Evolutionary conservation across 1,140 invertebrate species (phyloP), one percentile per base, ranked within the genome.

Genomic region (Muscidifurax raptorellus): DNA sequence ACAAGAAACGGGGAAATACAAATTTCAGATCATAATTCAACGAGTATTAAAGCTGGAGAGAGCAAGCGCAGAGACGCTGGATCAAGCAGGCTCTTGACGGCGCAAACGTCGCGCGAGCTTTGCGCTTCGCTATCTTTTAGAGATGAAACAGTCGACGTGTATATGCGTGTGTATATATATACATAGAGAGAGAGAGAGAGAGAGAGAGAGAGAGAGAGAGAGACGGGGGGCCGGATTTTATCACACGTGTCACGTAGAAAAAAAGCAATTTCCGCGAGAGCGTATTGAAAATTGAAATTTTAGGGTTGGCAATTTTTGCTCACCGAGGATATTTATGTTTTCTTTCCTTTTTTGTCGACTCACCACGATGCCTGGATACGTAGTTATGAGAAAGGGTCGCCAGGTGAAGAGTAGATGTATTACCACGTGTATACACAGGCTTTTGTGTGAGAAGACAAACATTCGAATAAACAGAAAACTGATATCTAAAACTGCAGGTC

Each of bases 11-110:
- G 18, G 59, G 15, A 79, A 79, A 79, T 67, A 79, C 7, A 67
- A 66, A 79, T 71, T 80, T 74, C 28, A n/a, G 10, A 40, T 82
- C 32, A 67, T 66, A 75, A 59, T 25, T 82, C 30, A 82, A 75
- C 22, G 9, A 4, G 52, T 40, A 36, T 75, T 47, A 74, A 30
- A 74, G 1, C 4, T 12, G 6, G 67, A 30, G 10, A 13, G 15
- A 69, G n/a, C n/a, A n/a, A n/a, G n/a, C n/a, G n/a, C n/a, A n/a
- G 13, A 69, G 67, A 69, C 27, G 4, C 44, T 18, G 44, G 15
- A 47, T 47, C 44, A 18, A 13, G 44, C 15, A 7, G 52, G 18
- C 4, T 59, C 22, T n/a, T 18, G 52, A 59, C 52, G n/a, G 52
- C 52, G 52, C n/a, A n/a, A 59, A 59, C 7, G 52, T 59, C 52